Conservation (phyloP, 1,140 invertebrate species). For the Sesamia nonagrioides region DNA sequence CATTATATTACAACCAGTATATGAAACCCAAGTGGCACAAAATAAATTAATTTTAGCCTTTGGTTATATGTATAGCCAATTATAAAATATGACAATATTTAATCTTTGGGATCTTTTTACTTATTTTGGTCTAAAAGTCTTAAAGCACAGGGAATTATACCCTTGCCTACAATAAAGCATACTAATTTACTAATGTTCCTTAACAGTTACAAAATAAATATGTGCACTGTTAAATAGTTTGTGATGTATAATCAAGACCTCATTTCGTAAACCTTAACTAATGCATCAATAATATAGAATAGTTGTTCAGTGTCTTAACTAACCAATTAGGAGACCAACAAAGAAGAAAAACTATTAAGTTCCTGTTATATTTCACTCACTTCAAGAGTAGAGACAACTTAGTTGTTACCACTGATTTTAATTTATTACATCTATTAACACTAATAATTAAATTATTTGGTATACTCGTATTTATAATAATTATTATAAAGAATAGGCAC, state of each 20-base stretch:
- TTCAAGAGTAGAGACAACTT: constrained; percentile 11
- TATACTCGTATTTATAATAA: constrained; percentile 70
- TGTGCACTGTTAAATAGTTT: constrained; percentile 65
- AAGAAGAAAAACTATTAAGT: constrained; percentile 54
- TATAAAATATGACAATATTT: constrained; percentile 56
- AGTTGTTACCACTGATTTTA: constrained; percentile 26
- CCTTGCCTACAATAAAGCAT: constrained; percentile 32
- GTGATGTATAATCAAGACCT: constrained; percentile 69
- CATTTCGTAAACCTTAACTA: constrained; percentile 60
- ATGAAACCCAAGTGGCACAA: constrained; percentile 79
- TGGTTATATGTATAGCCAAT: constrained; percentile 82
- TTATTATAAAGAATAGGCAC: constrained; percentile 79
- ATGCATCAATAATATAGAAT: constrained; percentile 51
- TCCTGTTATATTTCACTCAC: constrained; percentile 35
- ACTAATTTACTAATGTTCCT: constrained; percentile 45
- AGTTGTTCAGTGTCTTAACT: constrained; percentile 71
- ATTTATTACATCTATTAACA: constrained; percentile 59
- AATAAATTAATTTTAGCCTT: constrained; percentile 72
- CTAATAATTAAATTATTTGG: constrained; percentile 82
- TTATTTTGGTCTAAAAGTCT: constrained; percentile 49
- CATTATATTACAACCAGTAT: constrained; percentile 71
- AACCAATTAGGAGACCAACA: constrained; percentile 67
- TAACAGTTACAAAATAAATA: constrained; percentile 53
- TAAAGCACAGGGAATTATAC: constrained; percentile 14
- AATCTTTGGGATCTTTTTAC: constrained; percentile 74